Percentiles rank a stretch among this genome's conserved stretches.
phyloP scores from a whole-genome alignment of 2,113 vertebrate genomes.

The Sebastes schlegelii region DNA sequence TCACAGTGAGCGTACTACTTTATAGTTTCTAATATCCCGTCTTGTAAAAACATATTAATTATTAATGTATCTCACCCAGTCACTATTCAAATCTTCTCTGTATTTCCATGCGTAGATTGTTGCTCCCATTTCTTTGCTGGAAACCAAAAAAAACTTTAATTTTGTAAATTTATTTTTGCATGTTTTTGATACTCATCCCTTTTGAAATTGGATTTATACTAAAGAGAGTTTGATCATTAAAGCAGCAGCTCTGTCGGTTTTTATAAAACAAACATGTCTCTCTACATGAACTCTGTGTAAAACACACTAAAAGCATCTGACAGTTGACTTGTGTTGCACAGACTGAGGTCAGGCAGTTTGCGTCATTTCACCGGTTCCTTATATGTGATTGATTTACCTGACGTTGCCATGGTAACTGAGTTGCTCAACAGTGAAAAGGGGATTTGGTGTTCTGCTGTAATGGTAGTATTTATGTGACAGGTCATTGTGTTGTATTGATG shows the following conservation, averaged over 20 bases:
- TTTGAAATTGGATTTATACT: neutral
- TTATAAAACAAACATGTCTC: too few relatives aligned
- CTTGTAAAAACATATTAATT: neutral
- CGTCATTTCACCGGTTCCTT: slow-evolving; percentile 34
- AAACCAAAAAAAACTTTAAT: neutral
- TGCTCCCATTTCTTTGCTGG: neutral
- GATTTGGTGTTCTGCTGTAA: neutral
- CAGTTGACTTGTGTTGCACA: neutral
- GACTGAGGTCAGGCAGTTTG: neutral
- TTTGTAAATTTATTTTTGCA: neutral
- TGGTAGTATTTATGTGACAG: neutral
- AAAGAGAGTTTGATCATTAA: neutral
- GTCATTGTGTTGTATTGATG: neutral
- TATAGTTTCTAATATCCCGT: neutral
- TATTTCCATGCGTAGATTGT: neutral
- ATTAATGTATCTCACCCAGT: neutral
- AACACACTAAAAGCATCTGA: too few relatives aligned
- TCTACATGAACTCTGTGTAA: neutral
- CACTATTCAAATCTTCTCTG: neutral
- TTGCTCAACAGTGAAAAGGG: slow-evolving; percentile 4
- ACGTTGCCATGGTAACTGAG: slow-evolving; percentile 69
- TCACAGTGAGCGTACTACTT: too few relatives aligned
- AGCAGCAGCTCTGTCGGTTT: neutral
- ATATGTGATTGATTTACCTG: slow-evolving; percentile 46
- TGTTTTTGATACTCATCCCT: neutral